A percentile compares a stretch with the other conserved stretches of the same genome.
These are phyloP conservation scores for Hydriomena furcata DNA, from an alignment of 2,888 invertebrate genomes.

Conservation along the genomic window DNA sequence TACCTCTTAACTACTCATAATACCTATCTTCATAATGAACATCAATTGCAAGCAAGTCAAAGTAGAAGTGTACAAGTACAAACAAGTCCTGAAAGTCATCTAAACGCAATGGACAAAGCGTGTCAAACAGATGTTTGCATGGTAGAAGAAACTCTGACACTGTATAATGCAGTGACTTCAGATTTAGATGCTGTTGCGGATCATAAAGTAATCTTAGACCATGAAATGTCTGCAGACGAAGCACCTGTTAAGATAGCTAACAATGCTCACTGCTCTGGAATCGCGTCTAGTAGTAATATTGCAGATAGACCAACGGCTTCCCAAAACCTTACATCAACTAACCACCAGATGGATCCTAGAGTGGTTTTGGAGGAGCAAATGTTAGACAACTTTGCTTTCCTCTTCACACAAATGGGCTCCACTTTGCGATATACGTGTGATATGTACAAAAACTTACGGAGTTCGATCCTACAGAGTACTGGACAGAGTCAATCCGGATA, in stretches of 20 bases:
- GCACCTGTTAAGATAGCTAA: not conserved
- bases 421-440: slow-evolving; percentile 13
- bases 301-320: not conserved
- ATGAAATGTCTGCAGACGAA: not conserved
- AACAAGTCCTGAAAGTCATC: not conserved
- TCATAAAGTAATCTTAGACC: not conserved
- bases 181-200: not conserved
- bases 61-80: too few relatives aligned
- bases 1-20: not conserved
- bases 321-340: not conserved
- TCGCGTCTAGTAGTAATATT: not conserved
- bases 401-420: slow-evolving; percentile 8
- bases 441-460: slow-evolving; percentile 13
- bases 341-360: not conserved
- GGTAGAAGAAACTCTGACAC: not conserved
- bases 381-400: slow-evolving; percentile 19
- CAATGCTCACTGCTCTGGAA: not conserved
- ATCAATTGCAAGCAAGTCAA: not conserved
- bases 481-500: too few relatives aligned
- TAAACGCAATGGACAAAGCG: not conserved
- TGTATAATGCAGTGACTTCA: not conserved
- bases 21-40: not conserved
- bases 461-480: slow-evolving; percentile 6
- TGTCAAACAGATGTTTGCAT: slow-evolving; percentile 1
- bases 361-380: slow-evolving; percentile 16